phyloP scores from a whole-genome alignment of 37 sponge, comb jelly and placozoan genomes.

The Theonella swinhoei region DNA sequence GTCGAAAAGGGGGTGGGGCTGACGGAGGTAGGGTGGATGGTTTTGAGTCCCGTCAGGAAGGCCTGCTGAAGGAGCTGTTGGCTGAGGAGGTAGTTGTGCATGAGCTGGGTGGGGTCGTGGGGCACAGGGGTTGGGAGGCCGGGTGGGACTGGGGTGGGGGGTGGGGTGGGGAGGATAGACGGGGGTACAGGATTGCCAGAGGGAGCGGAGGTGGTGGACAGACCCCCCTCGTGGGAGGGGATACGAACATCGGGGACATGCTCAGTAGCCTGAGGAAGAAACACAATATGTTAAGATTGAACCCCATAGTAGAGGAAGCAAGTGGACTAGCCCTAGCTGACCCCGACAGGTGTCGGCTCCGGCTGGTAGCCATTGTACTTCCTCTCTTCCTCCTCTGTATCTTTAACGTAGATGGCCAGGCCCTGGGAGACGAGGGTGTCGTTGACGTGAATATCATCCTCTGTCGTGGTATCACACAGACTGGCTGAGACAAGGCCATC shows the following conservation, averaged over 20 bases:
- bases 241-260: not conserved
- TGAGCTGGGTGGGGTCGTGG: not conserved
- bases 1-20: too few species aligned
- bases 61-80: not conserved
- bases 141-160: not conserved
- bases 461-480: constrained; percentile 71
- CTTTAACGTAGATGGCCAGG: constrained; percentile 41
- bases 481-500: constrained; percentile 35
- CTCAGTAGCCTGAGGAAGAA: not conserved
- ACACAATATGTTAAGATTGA: not conserved
- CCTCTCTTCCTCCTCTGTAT: constrained; percentile 45
- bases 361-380: constrained; percentile 26
- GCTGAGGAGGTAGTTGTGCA: not conserved
- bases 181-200: not conserved
- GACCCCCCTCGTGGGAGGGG: not conserved
- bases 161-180: not conserved
- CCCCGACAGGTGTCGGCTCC: constrained; percentile 16
- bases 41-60: too few species aligned
- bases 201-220: not conserved
- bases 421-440: constrained; percentile 54
- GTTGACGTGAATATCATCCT: constrained; percentile 59
- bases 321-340: too few species aligned
- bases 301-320: too few species aligned
- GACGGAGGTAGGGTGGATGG: too few species aligned
- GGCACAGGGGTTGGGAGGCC: not conserved